Evolutionary conservation across 2,888 invertebrate genomes (phyloP).

Genomic region (Pristionchus exspectatus): DNA sequence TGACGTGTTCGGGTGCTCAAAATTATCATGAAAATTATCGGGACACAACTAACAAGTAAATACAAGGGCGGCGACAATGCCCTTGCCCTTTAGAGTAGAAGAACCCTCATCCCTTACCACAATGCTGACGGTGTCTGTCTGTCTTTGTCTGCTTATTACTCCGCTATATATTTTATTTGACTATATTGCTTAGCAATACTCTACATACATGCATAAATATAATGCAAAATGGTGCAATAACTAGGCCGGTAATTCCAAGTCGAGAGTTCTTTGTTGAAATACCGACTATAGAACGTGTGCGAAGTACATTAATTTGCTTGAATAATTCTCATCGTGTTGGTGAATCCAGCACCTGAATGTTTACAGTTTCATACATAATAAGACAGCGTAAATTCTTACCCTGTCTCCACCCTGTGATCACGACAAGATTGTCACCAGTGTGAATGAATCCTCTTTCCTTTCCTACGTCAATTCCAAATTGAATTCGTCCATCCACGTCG

Average conservation of each 20-base stretch:
- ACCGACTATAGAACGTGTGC: not conserved
- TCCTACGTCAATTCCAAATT: slow-evolving; percentile 80
- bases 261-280: not conserved
- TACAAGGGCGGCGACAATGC: too few relatives aligned
- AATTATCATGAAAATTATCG: too few relatives aligned
- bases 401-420: slow-evolving; percentile 93
- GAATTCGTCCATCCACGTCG: slow-evolving; percentile 86
- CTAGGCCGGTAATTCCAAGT: not conserved
- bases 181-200: not conserved
- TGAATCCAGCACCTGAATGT: slow-evolving; percentile 78
- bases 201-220: not conserved
- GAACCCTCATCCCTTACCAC: too few relatives aligned
- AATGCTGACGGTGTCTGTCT: not conserved
- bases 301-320: slow-evolving; percentile 61
- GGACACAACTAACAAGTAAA: too few relatives aligned
- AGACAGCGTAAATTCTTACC: slow-evolving; percentile 59
- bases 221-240: not conserved
- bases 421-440: slow-evolving; percentile 90
- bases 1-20: too few relatives aligned
- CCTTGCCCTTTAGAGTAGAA: too few relatives aligned
- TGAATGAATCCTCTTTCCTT: slow-evolving; percentile 90
- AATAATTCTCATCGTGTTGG: slow-evolving; percentile 81
- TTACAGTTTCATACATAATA: not conserved
- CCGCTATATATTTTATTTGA: not conserved
- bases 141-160: not conserved